phyloP scores from a whole-genome alignment of 1,140 invertebrate species.

The Epicauta chinensis region DNA sequence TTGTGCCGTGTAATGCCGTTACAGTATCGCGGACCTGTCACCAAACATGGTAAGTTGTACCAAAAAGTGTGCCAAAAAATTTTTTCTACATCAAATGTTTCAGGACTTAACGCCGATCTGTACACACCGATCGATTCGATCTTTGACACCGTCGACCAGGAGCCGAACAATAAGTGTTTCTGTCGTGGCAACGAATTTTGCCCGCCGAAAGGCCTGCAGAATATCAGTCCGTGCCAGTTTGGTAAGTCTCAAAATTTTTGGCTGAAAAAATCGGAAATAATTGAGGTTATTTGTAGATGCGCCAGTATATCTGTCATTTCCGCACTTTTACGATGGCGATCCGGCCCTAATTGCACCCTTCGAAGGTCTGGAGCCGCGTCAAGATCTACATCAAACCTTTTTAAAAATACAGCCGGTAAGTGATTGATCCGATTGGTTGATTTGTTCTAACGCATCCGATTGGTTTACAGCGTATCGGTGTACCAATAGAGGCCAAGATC shows the following conservation, averaged over 20 bases:
- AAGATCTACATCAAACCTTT: constrained; percentile 67
- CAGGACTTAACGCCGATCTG: constrained; percentile 61
- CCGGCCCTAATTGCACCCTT: constrained; percentile 61
- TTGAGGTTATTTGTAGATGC: constrained; percentile 57
- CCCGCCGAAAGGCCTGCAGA: constrained; percentile 68
- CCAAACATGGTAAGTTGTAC: constrained; percentile 60
- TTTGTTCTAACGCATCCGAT: constrained; percentile 15
- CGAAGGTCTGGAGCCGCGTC: constrained; percentile 65
- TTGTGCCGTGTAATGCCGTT: constrained; percentile 71
- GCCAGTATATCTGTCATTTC: constrained; percentile 79
- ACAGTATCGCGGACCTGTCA: constrained; percentile 57
- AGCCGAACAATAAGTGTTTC: constrained; percentile 75
- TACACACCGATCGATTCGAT: constrained; percentile 65
- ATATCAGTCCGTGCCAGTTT: constrained; percentile 81
- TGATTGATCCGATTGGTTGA: constrained; percentile 11
- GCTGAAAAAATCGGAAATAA: background rate
- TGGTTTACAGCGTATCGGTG: constrained; percentile 71
- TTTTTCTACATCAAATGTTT: too few relatives aligned
- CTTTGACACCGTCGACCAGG: constrained; percentile 58
- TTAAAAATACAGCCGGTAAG: constrained; percentile 84
- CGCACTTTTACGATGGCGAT: constrained; percentile 83
- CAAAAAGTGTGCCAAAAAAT: too few relatives aligned
- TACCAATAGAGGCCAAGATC: constrained; percentile 74
- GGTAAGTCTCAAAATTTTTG: constrained; percentile 48
- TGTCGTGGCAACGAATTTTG: constrained; percentile 64